phyloP scores from a whole-genome alignment of 2,797 vertebrate species.

The Paramormyrops hopkinsi region DNA sequence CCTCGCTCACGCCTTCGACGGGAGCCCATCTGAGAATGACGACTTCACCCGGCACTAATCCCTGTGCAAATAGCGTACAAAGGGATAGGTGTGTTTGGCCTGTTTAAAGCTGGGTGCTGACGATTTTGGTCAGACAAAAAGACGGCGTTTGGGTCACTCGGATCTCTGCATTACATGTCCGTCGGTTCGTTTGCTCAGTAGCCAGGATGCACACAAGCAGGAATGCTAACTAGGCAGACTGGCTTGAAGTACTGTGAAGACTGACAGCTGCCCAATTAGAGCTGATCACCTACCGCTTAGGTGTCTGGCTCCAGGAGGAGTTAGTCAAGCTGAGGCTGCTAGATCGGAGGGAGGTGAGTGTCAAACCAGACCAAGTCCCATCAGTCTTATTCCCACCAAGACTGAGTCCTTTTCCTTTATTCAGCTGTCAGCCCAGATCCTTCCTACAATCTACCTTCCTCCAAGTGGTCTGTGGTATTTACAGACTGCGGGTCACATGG shows the following conservation, averaged over 20 bases:
- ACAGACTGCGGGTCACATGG: background rate
- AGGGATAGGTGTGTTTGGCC: background rate
- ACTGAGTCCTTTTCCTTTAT: background rate
- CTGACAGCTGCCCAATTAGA: background rate
- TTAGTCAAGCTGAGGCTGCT: background rate
- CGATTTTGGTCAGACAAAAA: background rate
- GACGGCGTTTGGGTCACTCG: background rate
- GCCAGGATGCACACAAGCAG: background rate
- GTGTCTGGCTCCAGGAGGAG: background rate
- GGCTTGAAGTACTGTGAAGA: background rate
- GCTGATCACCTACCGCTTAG: background rate
- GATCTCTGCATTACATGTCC: background rate
- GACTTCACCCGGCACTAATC: background rate
- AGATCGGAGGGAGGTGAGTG: background rate
- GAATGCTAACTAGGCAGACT: background rate
- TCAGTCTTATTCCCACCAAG: background rate
- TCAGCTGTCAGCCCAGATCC: background rate
- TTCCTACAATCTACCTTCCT: background rate
- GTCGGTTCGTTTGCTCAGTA: background rate
- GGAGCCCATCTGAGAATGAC: background rate
- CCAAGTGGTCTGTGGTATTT: background rate
- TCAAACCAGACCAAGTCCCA: background rate
- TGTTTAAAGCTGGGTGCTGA: background rate
- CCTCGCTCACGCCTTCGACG: background rate
- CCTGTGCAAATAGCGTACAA: background rate